Evolutionary conservation across 2,797 vertebrate genomes (phyloP).

Genomic region (Poeciliopsis presidionis): DNA sequence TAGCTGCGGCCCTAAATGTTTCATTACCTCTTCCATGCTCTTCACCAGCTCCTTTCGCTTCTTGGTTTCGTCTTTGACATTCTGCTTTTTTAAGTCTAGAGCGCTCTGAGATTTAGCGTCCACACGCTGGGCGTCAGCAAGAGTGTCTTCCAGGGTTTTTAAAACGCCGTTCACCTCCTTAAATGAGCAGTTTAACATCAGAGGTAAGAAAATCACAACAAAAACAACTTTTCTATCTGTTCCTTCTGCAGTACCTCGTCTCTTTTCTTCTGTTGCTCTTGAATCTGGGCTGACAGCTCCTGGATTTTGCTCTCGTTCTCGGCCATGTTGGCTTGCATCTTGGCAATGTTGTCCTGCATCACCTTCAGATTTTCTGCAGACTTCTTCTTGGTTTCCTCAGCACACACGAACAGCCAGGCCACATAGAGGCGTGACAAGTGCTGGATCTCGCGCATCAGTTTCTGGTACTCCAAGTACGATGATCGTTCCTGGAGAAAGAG

Average conservation of each 20-base stretch:
- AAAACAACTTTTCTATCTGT: background rate
- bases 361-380: conserved; percentile 83
- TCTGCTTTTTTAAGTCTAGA: conserved; percentile 91
- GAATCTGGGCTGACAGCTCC: conserved; percentile 85
- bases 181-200: conserved; percentile 21
- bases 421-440: conserved; percentile 86
- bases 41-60: conserved; percentile 87
- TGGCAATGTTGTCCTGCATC: conserved; percentile 81
- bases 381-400: conserved; percentile 88
- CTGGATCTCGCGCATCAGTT: conserved; percentile 87
- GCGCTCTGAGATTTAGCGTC: conserved; percentile 89
- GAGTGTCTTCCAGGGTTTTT: conserved; percentile 81
- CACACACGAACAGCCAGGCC: conserved; percentile 89
- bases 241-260: conserved; percentile 80
- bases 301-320: conserved; percentile 84
- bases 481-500: conserved; percentile 83
- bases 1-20: too few relatives aligned
- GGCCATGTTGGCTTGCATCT: conserved; percentile 81
- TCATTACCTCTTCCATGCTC: conserved; percentile 87
- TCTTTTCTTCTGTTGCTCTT: conserved; percentile 85
- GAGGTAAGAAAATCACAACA: background rate
- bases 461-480: conserved; percentile 94
- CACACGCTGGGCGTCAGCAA: conserved; percentile 87
- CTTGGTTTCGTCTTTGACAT: conserved; percentile 86
- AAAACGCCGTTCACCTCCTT: conserved; percentile 86